Evolutionary conservation across 2,888 invertebrate species (phyloP).

Genomic region (Phyllotreta striolata): DNA sequence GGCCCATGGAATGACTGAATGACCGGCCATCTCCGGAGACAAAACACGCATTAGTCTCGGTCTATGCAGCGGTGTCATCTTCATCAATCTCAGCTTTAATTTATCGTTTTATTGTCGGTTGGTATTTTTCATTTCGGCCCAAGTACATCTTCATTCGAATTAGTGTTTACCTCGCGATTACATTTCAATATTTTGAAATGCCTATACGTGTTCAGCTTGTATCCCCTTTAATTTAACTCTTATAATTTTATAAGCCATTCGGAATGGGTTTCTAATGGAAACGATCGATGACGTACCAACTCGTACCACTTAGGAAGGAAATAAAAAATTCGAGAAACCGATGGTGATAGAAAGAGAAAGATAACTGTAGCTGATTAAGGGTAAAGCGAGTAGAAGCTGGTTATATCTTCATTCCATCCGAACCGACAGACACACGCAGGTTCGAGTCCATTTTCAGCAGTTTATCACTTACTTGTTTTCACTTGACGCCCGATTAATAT

Average conservation of each 20-base stretch:
- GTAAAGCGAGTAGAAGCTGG: constrained; percentile 50
- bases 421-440: constrained; percentile 57
- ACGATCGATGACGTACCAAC: constrained; percentile 50
- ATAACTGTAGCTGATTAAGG: constrained; percentile 34
- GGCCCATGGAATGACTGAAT: constrained; percentile 35
- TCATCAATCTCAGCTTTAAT: constrained; percentile 58
- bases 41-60: constrained; percentile 52
- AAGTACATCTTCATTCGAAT: constrained; percentile 46
- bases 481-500: constrained; percentile 63
- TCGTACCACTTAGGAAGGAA: constrained; percentile 47
- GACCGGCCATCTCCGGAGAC: constrained; percentile 38
- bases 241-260: neutral
- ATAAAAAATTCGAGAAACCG: constrained; percentile 25
- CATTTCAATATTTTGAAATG: no score
- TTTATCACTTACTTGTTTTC: constrained; percentile 63
- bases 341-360: no score
- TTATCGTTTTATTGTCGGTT: constrained; percentile 58
- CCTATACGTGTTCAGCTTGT: neutral
- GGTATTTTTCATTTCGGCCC: constrained; percentile 46
- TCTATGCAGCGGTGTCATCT: constrained; percentile 52
- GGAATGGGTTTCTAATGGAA: neutral
- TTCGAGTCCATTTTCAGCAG: constrained; percentile 61
- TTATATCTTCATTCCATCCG: constrained; percentile 58
- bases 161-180: no score
- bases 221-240: constrained; percentile 2